A percentile compares a stretch with the other conserved stretches of the same genome.
phyloP scores from a whole-genome alignment of 2,113 vertebrate species.

The Salvator merianae region DNA sequence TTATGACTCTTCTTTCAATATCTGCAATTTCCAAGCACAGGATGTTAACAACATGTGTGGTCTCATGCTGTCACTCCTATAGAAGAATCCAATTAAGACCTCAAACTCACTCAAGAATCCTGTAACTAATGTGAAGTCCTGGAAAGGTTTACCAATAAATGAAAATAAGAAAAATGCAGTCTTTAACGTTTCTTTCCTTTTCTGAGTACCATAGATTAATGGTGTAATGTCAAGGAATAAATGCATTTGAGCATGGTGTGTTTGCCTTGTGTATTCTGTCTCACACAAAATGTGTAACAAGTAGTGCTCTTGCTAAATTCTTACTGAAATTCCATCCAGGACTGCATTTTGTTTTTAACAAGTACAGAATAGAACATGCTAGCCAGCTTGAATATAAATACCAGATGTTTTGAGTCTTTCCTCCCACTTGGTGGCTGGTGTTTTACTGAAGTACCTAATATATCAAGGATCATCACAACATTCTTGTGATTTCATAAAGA shows the following conservation, averaged over 20 bases:
- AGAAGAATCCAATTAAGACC: constrained; percentile 49
- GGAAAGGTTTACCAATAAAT: constrained; percentile 21
- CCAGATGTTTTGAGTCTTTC: not conserved
- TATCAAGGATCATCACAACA: not conserved
- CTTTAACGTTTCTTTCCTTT: constrained; percentile 18
- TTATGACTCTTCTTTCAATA: constrained; percentile 13
- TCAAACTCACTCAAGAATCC: constrained; percentile 42
- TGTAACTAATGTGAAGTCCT: constrained; percentile 17
- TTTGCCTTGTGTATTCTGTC: not conserved
- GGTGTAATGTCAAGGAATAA: no score
- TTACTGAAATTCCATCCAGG: no score
- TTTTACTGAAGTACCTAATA: not conserved
- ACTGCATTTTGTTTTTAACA: not conserved
- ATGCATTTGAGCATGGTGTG: no score
- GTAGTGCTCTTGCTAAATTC: not conserved
- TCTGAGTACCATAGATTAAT: constrained; percentile 12
- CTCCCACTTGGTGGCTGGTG: no score
- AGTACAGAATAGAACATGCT: no score
- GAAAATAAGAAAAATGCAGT: not conserved
- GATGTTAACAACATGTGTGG: constrained; percentile 48
- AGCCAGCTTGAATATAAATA: not conserved
- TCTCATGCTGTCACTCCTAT: constrained; percentile 27
- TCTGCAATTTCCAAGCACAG: constrained; percentile 9
- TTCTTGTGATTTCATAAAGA: not conserved
- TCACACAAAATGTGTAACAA: not conserved